phyloP scores from a whole-genome alignment of 2,888 invertebrate genomes.

The Brassicogethes aeneus region DNA sequence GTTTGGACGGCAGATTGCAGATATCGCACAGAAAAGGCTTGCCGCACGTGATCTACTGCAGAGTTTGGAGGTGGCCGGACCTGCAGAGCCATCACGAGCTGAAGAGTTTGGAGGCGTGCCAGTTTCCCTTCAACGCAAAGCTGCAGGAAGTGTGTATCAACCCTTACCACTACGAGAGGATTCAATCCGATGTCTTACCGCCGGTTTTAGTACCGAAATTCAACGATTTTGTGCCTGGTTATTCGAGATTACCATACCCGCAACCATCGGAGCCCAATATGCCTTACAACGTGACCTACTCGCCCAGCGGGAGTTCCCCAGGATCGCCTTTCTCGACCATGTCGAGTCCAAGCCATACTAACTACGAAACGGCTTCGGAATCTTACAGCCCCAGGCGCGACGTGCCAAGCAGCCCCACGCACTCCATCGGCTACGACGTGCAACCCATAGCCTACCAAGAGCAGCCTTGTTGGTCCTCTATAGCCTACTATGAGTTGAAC shows the following conservation, averaged over 20 bases:
- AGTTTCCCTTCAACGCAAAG: slow-evolving; percentile 81
- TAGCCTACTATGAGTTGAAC: slow-evolving; percentile 97
- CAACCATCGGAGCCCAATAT: slow-evolving; percentile 78
- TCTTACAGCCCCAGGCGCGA: slow-evolving; percentile 93
- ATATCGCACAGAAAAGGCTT: slow-evolving; percentile 49
- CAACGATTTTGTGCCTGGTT: slow-evolving; percentile 86
- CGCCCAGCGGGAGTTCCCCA: slow-evolving; percentile 60
- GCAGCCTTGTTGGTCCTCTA: slow-evolving; percentile 94
- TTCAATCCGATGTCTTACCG: slow-evolving; percentile 91
- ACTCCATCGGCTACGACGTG: slow-evolving; percentile 54
- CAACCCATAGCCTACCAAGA: slow-evolving; percentile 87
- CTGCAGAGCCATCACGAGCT: slow-evolving; percentile 94
- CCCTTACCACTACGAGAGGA: slow-evolving; percentile 95
- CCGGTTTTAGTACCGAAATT: slow-evolving; percentile 96
- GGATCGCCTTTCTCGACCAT: slow-evolving; percentile 54
- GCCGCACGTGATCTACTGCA: slow-evolving; percentile 95
- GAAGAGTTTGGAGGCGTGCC: slow-evolving; percentile 85
- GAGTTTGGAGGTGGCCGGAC: slow-evolving; percentile 98
- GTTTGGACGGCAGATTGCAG: slow-evolving; percentile 55
- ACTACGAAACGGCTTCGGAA: slow-evolving; percentile 34
- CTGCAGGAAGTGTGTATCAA: slow-evolving; percentile 98
- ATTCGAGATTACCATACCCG: slow-evolving; percentile 75
- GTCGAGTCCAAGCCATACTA: slow-evolving; percentile 52
- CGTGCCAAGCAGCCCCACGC: slow-evolving; percentile 55
- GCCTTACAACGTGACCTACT: slow-evolving; percentile 90